phyloP scores from a whole-genome alignment of 2,797 vertebrate genomes.

The Falco peregrinus region DNA sequence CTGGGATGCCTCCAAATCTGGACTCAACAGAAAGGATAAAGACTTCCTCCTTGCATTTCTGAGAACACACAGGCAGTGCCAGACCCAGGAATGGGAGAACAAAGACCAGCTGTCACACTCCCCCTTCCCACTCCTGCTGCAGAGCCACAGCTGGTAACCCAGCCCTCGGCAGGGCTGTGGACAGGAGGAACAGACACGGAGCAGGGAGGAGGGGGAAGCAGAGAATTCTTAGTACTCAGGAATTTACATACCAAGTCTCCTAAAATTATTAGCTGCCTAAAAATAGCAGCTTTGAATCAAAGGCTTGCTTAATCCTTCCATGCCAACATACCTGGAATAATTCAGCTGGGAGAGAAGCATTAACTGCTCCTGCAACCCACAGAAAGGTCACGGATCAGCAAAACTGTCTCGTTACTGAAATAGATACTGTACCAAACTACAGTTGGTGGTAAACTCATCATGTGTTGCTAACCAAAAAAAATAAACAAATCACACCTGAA shows the following conservation, averaged over 20 bases:
- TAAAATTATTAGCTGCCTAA: background rate
- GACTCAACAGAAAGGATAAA: background rate
- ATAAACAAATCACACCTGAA: background rate
- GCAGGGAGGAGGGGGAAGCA: background rate
- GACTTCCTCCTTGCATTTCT: background rate
- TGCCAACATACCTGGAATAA: background rate
- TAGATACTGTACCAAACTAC: background rate
- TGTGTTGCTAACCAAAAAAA: background rate
- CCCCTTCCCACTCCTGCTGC: background rate
- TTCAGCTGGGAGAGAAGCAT: background rate
- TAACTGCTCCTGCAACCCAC: background rate
- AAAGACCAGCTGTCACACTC: background rate
- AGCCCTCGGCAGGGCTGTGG: background rate
- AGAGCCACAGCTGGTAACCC: background rate
- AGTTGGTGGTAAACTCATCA: background rate
- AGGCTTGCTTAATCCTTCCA: background rate
- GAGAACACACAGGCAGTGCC: background rate
- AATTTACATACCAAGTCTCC: background rate
- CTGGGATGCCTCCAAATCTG: background rate
- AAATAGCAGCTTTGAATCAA: background rate
- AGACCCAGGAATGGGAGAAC: background rate
- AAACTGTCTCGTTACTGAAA: background rate
- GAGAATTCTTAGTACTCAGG: background rate
- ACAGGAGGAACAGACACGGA: fast-evolving
- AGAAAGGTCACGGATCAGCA: background rate